phyloP scores from a whole-genome alignment of 2,797 vertebrate species.

The Mastacembelus armatus region DNA sequence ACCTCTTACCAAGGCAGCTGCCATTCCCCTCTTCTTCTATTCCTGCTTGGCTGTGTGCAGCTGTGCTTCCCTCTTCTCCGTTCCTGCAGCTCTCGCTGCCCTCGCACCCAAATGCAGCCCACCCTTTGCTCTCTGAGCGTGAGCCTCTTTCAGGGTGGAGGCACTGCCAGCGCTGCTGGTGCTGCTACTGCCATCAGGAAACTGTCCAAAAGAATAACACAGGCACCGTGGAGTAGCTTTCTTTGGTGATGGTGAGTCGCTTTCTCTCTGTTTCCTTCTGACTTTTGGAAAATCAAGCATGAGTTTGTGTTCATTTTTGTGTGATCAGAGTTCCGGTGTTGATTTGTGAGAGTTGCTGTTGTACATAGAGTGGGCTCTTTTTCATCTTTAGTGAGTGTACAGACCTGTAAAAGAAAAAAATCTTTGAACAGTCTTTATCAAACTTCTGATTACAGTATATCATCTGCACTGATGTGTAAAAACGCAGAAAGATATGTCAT shows the following conservation, averaged over 20 bases:
- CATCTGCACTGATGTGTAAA: not conserved
- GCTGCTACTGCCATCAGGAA: conserved; percentile 66
- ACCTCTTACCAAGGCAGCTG: conserved; percentile 51
- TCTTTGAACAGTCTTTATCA: not conserved
- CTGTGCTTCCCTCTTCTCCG: conserved; percentile 65
- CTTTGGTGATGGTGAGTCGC: conserved; percentile 83
- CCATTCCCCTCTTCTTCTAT: conserved; percentile 48
- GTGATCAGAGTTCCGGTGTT: conserved; percentile 20
- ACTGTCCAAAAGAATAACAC: conserved; percentile 66
- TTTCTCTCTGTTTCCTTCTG: conserved; percentile 25
- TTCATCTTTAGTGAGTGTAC: conserved; percentile 8
- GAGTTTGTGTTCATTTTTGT: not conserved
- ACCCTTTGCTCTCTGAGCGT: conserved; percentile 66
- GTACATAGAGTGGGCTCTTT: not conserved
- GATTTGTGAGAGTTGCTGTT: conserved; percentile 20
- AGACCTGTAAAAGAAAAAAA: conserved; percentile 2
- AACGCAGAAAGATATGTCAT: conserved; percentile 2
- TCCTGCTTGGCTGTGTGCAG: conserved; percentile 63
- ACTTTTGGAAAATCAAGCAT: conserved; percentile 10
- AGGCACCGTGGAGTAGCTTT: conserved; percentile 68
- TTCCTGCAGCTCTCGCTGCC: conserved; percentile 59
- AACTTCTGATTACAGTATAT: not conserved
- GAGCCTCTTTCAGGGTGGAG: conserved; percentile 75
- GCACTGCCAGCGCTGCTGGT: conserved; percentile 62
- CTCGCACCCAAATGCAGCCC: conserved; percentile 71